Base-by-base conservation (phyloP, 2,888 invertebrate genomes). In the Ectropis crepuscularia region DNA sequence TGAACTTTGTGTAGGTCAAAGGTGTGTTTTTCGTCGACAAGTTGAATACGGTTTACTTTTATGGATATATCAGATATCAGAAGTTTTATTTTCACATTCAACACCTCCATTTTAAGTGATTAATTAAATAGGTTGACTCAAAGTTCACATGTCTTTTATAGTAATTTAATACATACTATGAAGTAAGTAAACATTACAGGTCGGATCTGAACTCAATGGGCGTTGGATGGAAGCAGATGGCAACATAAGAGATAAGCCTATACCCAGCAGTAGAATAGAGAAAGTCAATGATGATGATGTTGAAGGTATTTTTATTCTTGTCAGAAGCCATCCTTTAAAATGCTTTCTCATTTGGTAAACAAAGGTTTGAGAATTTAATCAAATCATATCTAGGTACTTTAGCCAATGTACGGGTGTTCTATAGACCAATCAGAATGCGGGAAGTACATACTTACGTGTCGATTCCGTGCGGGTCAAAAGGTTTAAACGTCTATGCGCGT, bases 391-490 rank as follows among this genome's bases (percentile, higher is more conserved):
- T 28, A 28, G 16, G 16, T 28, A 4, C 16, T 28, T 28, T 28
- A 28, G 2, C 16, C 16, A 28, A 2, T 28, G 16, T 28, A 28
- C 16, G 16, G 16, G 85, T 81, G 81, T 82, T 81, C 81, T 79
- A 77, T 85, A 82, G 74, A 78, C 88, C 89, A 90, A 91, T 90
- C 85, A 88, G 85, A 85, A 43, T 48, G 72, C 69, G 77, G 79
- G 82, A 81, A 85, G 88, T 91, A 28, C 16, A 2, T 28, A 28
- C 16, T 28, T 28, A 89, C 90, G 90, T 86, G 89, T 86, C 78
- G 77, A 78, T 71, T 78, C 78, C 77, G 74, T 77, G 71, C 71
- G 74, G 90, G 89, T 87, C 89, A 89, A 74, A 86, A 90, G 88
- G 88, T 82, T 79, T 72, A 73, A n/a, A 81, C 81, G 86, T 85